These are phyloP conservation scores for Semaprochilodus insignis DNA, from an alignment of 2,797 vertebrate species.

Conservation along the genomic window DNA sequence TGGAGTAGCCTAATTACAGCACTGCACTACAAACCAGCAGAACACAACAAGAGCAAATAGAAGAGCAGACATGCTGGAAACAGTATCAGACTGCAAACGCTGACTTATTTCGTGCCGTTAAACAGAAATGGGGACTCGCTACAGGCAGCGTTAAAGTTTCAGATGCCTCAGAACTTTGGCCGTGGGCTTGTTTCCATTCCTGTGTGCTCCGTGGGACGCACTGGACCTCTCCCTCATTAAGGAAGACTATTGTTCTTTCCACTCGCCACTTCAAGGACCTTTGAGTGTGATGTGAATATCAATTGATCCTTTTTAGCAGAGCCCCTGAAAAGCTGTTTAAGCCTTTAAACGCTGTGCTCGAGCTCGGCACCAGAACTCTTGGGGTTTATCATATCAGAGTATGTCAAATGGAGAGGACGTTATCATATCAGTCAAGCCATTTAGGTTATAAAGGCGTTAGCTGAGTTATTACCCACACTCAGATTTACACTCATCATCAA, in stretches of 20 bases:
- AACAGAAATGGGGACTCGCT: neutral
- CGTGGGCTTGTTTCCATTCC: conserved; percentile 60
- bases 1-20: neutral
- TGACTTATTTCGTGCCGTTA: neutral
- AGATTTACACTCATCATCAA: too few relatives aligned
- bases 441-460: neutral
- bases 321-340: conserved; percentile 66
- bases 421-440: too few relatives aligned
- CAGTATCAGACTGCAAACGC: neutral
- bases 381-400: neutral
- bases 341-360: conserved; percentile 60
- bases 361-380: neutral
- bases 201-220: conserved; percentile 64
- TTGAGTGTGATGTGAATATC: conserved; percentile 83
- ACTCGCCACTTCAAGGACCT: conserved; percentile 75
- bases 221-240: conserved; percentile 68
- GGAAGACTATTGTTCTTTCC: conserved; percentile 60
- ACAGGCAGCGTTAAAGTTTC: conserved; percentile 6
- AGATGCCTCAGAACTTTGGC: conserved; percentile 45
- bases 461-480: neutral
- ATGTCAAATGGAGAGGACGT: too few relatives aligned
- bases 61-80: neutral
- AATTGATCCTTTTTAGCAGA: conserved; percentile 73
- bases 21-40: neutral
- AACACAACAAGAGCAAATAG: neutral